Conservation (phyloP, 2,888 invertebrate genomes). For the Drosophila pegasa region DNA sequence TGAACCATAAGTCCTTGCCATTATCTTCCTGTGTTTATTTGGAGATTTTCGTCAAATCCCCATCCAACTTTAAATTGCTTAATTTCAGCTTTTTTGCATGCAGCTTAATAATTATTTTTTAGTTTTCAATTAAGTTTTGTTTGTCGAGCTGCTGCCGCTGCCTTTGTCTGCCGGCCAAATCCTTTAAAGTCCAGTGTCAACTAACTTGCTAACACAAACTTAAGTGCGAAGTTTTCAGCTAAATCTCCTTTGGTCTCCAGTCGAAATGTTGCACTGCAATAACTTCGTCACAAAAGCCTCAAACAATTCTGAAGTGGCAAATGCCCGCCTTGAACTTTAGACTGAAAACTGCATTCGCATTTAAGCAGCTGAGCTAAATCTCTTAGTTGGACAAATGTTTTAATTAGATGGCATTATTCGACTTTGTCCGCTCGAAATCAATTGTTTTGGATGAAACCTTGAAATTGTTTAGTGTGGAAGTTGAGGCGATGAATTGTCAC, state of each 20-base stretch:
- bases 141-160: not conserved
- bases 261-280: conserved; percentile 2
- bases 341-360: not conserved
- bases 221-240: not conserved
- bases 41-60: not conserved
- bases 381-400: not conserved
- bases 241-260: not conserved
- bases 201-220: conserved; percentile 4
- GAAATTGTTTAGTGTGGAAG: not conserved
- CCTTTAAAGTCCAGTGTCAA: conserved; percentile 1
- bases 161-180: not conserved
- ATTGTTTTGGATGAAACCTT: not conserved
- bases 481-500: no score
- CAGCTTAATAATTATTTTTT: conserved; percentile 5
- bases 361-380: conserved; percentile 1
- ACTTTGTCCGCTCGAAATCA: not conserved
- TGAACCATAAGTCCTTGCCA: not conserved
- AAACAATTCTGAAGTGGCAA: not conserved
- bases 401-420: not conserved
- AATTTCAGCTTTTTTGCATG: not conserved
- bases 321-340: not conserved
- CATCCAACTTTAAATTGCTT: not conserved
- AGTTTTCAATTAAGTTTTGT: conserved; percentile 1
- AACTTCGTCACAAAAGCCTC: not conserved
- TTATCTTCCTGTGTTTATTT: no score